Evolutionary conservation across 2,888 invertebrate species (phyloP), one percentile per base, ranked within the genome.

Genomic region (Macrophya alboannulata): DNA sequence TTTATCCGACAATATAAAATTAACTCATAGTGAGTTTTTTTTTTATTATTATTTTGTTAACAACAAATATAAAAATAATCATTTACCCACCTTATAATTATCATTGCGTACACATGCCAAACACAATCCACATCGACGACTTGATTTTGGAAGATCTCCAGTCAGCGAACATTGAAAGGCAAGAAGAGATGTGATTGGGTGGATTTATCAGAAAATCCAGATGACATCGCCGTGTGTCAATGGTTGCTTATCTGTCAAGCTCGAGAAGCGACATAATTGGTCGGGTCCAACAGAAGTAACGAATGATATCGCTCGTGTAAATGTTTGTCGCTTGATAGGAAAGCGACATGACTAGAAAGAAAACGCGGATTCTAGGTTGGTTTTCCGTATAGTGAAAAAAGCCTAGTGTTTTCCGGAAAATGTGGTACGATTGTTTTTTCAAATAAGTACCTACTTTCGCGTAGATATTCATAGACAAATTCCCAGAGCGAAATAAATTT

Each of bases 361-460:
- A 31, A 31, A 31, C 31, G 1, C 31, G 45, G n/a, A 31, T 43
- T 12, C n/a, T n/a, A 45, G n/a, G 72, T 43, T 74, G 21, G 43
- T 45, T 45, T 43, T 74, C 21, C 72, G 72, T 77, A 81, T 62
- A 40, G 51, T 51, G 59, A 79, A 51, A 51, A 15, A 25, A 37
- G 1, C 55, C 77, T 77, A 55, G 77, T 77, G 77, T 55, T 51
- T 77, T 55, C 31, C 77, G 51, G 51, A 77, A 81, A 81, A 81
- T 62, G n/a, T 81, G 81, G 81, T 81, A 81, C 43, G 81, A 81
- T 81, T 81, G 81, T 62, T 21, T 81, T 77, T 81, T 81, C 43
- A 25, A 81, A 59, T 43, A 51, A n/a, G 15, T 59, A 40, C 43
- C 81, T 81, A 51, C 43, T 59, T 81, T 81, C 81, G 59, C 25